Percentiles rank a stretch among this genome's conserved stretches.
Evolutionary conservation across 2,113 vertebrate genomes (phyloP).

Genomic region (Apodemus sylvaticus): DNA sequence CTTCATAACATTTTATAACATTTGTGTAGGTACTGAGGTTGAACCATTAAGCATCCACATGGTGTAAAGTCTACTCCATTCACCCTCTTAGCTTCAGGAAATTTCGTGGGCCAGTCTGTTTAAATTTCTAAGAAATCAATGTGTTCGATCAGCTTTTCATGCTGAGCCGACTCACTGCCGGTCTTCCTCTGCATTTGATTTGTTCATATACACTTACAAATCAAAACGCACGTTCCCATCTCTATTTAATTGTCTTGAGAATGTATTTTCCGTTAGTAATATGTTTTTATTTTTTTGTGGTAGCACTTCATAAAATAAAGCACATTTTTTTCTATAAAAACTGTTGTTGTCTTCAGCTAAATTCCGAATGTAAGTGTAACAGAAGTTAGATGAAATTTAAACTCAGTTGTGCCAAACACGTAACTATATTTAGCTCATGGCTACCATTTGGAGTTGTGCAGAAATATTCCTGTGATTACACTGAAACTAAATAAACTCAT

Average conservation of each 20-base stretch:
- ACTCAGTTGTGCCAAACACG: background rate
- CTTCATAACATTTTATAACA: background rate
- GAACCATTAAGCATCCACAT: conserved; percentile 2
- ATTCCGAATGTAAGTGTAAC: background rate
- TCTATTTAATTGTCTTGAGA: conserved; percentile 8
- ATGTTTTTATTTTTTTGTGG: background rate
- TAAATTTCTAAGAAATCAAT: conserved; percentile 56
- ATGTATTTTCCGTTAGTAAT: background rate
- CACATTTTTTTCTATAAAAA: background rate
- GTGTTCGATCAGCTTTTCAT: background rate
- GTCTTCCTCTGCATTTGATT: background rate
- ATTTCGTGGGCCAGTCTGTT: background rate
- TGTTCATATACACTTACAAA: background rate
- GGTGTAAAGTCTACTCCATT: background rate
- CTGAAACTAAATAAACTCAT: background rate
- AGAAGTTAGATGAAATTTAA: background rate
- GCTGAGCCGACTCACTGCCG: background rate
- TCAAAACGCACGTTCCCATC: background rate
- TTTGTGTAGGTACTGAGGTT: background rate
- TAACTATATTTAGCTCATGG: background rate
- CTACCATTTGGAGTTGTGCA: background rate
- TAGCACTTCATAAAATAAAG: background rate
- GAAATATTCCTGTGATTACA: background rate
- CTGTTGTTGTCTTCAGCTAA: background rate
- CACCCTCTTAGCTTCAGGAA: background rate